Evolutionary conservation across 2,888 invertebrate species (phyloP).

Genomic region (Drosophila nr. perissopoda): DNA sequence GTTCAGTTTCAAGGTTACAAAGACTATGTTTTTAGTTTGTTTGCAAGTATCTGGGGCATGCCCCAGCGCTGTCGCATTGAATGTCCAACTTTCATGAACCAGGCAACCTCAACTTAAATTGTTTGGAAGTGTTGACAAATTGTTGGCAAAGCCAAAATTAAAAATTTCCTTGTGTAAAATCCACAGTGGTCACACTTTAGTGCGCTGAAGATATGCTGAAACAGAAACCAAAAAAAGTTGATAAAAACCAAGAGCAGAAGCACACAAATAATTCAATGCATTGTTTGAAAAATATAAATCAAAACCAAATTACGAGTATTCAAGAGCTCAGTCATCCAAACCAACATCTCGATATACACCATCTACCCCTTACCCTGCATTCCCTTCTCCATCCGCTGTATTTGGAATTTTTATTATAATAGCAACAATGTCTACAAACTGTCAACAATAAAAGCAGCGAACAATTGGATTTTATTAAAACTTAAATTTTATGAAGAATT

Average conservation of each 20-base stretch:
- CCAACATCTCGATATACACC: conserved; percentile 3
- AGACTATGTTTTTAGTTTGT: conserved; percentile 4
- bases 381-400: background rate
- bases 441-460: conserved; percentile 27
- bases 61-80: conserved; percentile 18
- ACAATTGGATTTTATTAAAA: conserved; percentile 65
- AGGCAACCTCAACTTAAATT: conserved; percentile 45
- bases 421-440: conserved; percentile 26
- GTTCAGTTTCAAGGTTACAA: background rate
- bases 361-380: background rate
- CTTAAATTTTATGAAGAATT: conserved; percentile 66
- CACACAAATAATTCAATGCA: conserved; percentile 28
- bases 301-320: conserved; percentile 55
- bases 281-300: conserved; percentile 65
- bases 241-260: conserved; percentile 5
- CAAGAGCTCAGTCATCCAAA: conserved; percentile 42
- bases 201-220: conserved; percentile 30
- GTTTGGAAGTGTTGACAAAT: conserved; percentile 57
- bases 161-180: conserved; percentile 34
- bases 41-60: background rate
- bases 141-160: conserved; percentile 36
- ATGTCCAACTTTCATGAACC: conserved; percentile 33
- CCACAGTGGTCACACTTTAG: conserved; percentile 33
- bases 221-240: background rate
- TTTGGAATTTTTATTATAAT: conserved; percentile 45